These are phyloP conservation scores for Scaptomyza cyrtandrae DNA, from an alignment of 2,888 invertebrate genomes.

Conservation along the genomic window DNA sequence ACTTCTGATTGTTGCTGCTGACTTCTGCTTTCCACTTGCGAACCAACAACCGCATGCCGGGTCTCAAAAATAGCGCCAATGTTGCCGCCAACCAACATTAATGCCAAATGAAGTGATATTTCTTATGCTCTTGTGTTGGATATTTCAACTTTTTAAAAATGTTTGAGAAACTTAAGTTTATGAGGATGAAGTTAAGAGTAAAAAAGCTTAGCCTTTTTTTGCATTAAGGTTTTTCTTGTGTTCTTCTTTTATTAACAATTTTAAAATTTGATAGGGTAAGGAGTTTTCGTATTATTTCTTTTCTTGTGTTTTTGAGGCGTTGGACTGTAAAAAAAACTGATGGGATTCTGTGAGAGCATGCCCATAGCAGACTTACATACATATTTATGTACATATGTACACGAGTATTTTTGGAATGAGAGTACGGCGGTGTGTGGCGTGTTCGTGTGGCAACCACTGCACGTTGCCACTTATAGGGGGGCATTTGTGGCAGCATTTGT, in stretches of 20 bases:
- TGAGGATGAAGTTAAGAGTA: neutral
- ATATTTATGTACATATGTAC: neutral
- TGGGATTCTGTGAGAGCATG: constrained; percentile 13
- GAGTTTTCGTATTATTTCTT: neutral
- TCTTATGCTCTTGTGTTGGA: constrained; percentile 9
- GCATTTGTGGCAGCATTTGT: constrained; percentile 28
- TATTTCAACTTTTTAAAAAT: neutral
- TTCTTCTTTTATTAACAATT: too few relatives aligned
- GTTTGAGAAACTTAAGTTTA: neutral
- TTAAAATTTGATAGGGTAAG: constrained; percentile 28
- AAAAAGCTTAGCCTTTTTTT: neutral
- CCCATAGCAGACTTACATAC: neutral
- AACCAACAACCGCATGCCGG: constrained; percentile 44
- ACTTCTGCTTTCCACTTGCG: constrained; percentile 38
- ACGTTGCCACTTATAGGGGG: constrained; percentile 37
- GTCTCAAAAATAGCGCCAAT: constrained; percentile 62
- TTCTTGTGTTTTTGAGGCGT: constrained; percentile 15
- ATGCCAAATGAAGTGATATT: constrained; percentile 41
- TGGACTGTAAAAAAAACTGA: constrained; percentile 39
- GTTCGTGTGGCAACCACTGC: constrained; percentile 29
- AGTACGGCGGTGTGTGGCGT: constrained; percentile 19
- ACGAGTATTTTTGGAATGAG: constrained; percentile 34
- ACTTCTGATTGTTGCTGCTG: constrained; percentile 12
- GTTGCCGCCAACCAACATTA: constrained; percentile 42
- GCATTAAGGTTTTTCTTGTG: neutral